phyloP scores from a whole-genome alignment of 2,797 vertebrate species.

The Rhinella marina region DNA sequence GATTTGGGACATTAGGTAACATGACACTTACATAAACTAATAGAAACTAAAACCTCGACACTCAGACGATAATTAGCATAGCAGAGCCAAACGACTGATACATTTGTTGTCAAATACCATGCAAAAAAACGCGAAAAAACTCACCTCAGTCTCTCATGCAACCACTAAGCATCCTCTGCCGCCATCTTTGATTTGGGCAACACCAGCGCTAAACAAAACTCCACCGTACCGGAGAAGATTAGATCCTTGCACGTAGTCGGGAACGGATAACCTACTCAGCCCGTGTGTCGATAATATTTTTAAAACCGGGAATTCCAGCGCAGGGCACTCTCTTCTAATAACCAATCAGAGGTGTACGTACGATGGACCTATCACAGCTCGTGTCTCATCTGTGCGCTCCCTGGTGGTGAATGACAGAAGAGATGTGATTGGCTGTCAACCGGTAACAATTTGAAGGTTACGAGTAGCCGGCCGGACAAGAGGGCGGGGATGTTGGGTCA shows the following conservation, averaged over 20 bases:
- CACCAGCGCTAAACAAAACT: too few relatives aligned
- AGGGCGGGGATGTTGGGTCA: background rate
- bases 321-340: background rate
- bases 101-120: background rate
- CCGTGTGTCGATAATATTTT: too few relatives aligned
- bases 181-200: conserved; percentile 34
- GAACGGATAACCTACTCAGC: too few relatives aligned
- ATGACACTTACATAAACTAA: too few relatives aligned
- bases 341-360: background rate
- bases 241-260: background rate
- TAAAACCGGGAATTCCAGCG: background rate
- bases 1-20: too few relatives aligned
- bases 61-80: too few relatives aligned
- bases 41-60: too few relatives aligned
- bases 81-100: background rate
- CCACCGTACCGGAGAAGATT: background rate
- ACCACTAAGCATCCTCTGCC: background rate
- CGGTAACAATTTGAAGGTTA: conserved; percentile 4
- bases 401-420: background rate
- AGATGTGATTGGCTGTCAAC: background rate
- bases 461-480: background rate
- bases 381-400: background rate
- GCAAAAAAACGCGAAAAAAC: background rate
- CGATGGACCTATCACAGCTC: background rate
- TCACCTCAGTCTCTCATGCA: conserved; percentile 7